Evolutionary conservation across 53 echinoderm and acorn worm species (phyloP), one percentile per base, ranked within the genome.

Genomic region (Pentamera pediparva): DNA sequence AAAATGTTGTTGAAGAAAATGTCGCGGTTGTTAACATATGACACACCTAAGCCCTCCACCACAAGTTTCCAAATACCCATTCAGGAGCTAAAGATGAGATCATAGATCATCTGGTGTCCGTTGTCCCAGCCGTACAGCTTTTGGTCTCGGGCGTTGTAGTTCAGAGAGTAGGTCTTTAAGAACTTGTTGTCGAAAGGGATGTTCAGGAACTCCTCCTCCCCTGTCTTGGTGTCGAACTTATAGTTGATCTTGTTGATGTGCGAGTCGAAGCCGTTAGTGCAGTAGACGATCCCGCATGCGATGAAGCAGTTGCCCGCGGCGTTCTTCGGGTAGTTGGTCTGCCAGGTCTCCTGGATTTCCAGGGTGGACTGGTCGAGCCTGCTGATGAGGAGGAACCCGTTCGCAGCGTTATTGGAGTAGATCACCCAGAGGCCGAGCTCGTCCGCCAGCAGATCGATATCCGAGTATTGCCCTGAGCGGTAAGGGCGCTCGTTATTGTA

Each of bases 111-210:
- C 20, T 86, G 86, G 43, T 87, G 81, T 0, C 87, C 91, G 41
- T 80, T 78, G 56, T 91, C 91, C 80, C 79, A 77, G 31, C 79
- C 91, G 70, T 91, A 91, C 36, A 91, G 81, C 69, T 84, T 62
- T 61, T 87, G 91, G 45, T 87, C 84, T n/a, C 53, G 69, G 2
- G 87, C 79, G 60, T 87, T 91, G 65, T 87, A 91, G 27, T 87
- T 80, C 57, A 91, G 26, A 26, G 91, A 87, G 41, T 65, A 79
- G 39, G 87, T 77, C 27, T 63, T 74, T 15, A 77, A 61, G 70
- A 79, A 91, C 33, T 87, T 87, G 70, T 75, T 69, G 67, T 87
- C 81, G 70, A 91, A 75, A 2, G 84, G 91, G 9, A 91, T 48
- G 28, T 84, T 64, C 31, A 80, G 40, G 4, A 78, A 67, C 1